These are phyloP conservation scores for Naja naja DNA, from an alignment of 2,113 vertebrate genomes.

Conservation along the genomic window DNA sequence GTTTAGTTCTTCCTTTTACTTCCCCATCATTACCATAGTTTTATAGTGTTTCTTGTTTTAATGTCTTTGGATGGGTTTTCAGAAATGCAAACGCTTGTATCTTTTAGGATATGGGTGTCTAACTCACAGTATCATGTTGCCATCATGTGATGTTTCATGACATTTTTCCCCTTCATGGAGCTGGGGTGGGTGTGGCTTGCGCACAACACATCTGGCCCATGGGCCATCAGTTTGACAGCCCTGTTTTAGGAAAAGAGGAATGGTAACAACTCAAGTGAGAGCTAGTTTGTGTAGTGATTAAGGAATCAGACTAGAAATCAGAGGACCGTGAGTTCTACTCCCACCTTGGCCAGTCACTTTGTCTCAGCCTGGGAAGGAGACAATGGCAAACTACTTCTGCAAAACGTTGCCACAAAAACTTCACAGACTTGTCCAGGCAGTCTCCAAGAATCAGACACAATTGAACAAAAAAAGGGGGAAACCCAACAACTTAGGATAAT, in stretches of 20 bases:
- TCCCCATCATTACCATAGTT: neutral
- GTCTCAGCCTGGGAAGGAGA: neutral
- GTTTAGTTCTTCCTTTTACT: neutral
- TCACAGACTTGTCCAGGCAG: neutral
- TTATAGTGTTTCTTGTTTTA: neutral
- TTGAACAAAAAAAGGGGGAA: neutral
- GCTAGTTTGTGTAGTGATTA: neutral
- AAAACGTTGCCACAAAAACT: neutral
- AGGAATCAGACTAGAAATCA: neutral
- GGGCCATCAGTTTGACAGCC: too few species aligned
- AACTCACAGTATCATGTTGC: too few species aligned
- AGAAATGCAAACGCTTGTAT: neutral
- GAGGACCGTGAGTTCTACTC: neutral
- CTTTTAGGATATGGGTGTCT: neutral
- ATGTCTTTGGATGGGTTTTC: neutral
- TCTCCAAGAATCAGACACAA: neutral
- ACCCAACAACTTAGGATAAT: neutral
- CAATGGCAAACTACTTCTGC: neutral
- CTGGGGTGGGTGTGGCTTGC: too few species aligned
- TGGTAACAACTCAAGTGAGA: neutral
- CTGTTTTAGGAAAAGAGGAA: constrained; percentile 1
- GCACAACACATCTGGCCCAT: too few species aligned
- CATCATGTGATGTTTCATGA: too few species aligned
- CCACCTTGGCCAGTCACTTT: neutral
- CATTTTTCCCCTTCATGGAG: too few species aligned